These are phyloP conservation scores for Barnardius zonarius DNA, from an alignment of 2,113 vertebrate species.

Conservation along the genomic window DNA sequence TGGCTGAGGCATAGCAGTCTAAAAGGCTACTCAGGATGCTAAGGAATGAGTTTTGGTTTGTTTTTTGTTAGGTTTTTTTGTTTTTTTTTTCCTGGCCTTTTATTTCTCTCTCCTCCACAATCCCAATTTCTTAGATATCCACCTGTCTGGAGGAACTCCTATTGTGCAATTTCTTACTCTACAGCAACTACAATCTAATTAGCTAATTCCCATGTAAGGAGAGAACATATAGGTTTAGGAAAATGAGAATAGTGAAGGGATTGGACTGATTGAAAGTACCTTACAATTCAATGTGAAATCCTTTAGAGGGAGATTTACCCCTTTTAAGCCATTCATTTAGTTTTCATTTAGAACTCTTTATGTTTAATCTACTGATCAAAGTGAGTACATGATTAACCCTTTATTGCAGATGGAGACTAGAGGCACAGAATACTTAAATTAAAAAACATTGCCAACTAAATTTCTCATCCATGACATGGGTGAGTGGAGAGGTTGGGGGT, in stretches of 20 bases:
- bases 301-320: neutral
- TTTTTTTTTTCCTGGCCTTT: neutral
- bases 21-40: neutral
- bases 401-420: neutral
- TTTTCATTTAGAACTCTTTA: neutral
- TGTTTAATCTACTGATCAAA: neutral
- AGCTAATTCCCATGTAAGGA: neutral
- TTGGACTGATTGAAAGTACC: neutral
- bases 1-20: neutral
- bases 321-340: neutral
- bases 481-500: neutral
- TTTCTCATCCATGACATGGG: fast-evolving
- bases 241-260: neutral
- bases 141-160: neutral
- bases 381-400: neutral
- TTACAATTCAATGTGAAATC: neutral
- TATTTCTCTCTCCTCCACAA: neutral
- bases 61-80: neutral
- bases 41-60: neutral
- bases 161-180: neutral
- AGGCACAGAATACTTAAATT: neutral
- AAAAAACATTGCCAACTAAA: neutral
- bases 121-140: neutral
- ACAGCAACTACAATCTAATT: neutral
- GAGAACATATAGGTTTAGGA: neutral